Evolutionary conservation across 37 sponge, comb jelly and placozoan genomes (phyloP).

Genomic region (Diacarnus erythraeanus): DNA sequence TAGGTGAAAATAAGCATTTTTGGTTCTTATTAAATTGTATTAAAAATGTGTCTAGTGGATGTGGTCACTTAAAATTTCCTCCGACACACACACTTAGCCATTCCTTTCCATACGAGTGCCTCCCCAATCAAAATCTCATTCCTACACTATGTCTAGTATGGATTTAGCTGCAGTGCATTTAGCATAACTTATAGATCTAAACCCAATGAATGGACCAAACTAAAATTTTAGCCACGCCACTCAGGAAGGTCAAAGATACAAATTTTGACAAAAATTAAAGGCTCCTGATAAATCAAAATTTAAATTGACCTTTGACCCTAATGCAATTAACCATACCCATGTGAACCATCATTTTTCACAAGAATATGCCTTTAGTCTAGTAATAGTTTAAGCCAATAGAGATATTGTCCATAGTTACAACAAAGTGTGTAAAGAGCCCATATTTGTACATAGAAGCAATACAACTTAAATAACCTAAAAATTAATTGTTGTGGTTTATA

Average conservation of each 20-base stretch:
- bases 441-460: no score
- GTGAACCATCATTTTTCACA: background rate
- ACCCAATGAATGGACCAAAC: background rate
- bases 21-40: no score
- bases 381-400: background rate
- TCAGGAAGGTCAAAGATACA: slow-evolving; percentile 2
- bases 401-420: no score
- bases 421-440: no score
- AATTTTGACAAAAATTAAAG: slow-evolving; percentile 5
- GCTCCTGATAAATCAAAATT: background rate
- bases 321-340: background rate
- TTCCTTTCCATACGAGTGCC: no score
- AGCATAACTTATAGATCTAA: background rate
- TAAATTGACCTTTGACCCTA: background rate
- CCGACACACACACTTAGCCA: no score
- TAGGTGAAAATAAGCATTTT: no score
- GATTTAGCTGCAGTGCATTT: background rate
- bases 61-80: no score
- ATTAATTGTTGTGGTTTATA: no score
- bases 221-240: slow-evolving; percentile 7
- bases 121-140: background rate
- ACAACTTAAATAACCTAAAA: no score
- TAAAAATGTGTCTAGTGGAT: no score
- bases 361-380: background rate
- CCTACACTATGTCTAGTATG: background rate